Base-by-base conservation (phyloP, 1,140 invertebrate genomes). In the Lepidurus arcticus region DNA sequence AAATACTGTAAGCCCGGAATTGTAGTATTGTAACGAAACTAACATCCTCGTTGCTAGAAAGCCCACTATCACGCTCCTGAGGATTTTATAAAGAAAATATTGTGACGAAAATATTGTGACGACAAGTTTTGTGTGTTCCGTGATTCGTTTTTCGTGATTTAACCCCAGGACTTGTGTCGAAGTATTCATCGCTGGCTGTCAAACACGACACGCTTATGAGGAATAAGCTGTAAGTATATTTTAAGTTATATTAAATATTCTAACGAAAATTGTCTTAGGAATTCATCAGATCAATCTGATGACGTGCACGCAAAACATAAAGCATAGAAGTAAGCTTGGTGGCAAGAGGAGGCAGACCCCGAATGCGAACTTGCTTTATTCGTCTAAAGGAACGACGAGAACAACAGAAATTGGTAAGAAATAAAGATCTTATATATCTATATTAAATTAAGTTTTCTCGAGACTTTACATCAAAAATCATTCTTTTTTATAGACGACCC, bases 41-140 rank as follows among this genome's bases (percentile, higher is more conserved):
- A 26, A 26, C 26, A 26, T 26, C 26, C 26, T 26, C 26, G 26
- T 26, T 26, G 26, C 26, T 85, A 97, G 93, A 97, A 96, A 90
- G 94, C 98, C 87, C 97, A 99, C 84, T 98, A 97, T 84, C 88
- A 94, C 81, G 97, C 99, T 86, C 85, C 99, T n/a, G 91, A 93
- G 0, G 83, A 86, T 0, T 92, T 92, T 82, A 91, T 96, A 0
- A 92, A 95, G 84, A 84, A 88, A 76, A 92, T 91, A 78, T 88
- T 99, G 0, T 98, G 98, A 0, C 87, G n/a, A n/a, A n/a, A n/a
- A n/a, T n/a, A n/a, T n/a, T n/a, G n/a, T n/a, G n/a, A n/a, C n/a
- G n/a, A 34, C 4, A 4, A 34, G 3, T 34, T 34, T 34, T 34
- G 34, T 34, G 4, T 34, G 34, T 34, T 34, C 0, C 3, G 34